A percentile compares a stretch with the other conserved stretches of the same genome.
Conservation (phyloP, 2,113 vertebrate genomes). For the Struthidea cinerea region DNA sequence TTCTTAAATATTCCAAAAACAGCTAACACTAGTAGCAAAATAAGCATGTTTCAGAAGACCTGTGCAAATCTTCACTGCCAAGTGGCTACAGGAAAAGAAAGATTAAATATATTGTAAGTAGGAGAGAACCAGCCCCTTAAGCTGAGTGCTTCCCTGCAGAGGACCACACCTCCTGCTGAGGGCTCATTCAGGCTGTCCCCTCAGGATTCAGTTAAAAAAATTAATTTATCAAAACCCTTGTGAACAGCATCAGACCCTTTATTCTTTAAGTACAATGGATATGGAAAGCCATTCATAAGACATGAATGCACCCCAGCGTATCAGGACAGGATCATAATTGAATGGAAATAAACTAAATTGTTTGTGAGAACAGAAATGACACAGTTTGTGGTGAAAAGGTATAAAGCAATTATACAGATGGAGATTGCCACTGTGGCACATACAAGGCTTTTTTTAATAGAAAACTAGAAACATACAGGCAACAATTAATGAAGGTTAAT, state of each 20-base stretch:
- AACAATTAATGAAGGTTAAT: not conserved
- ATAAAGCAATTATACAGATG: not conserved
- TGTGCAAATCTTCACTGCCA: not conserved
- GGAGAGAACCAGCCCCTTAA: not conserved
- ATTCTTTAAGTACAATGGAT: not conserved
- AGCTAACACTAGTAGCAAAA: not conserved
- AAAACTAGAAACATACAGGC: not conserved
- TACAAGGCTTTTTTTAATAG: not conserved
- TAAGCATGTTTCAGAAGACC: not conserved
- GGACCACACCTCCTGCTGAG: not conserved
- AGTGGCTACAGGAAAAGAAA: not conserved
- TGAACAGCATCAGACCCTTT: not conserved
- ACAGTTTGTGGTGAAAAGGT: not conserved
- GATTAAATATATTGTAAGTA: not conserved
- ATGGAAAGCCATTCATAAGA: not conserved
- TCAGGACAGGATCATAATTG: constrained; percentile 6
- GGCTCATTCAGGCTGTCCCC: not conserved
- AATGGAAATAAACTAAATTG: not conserved
- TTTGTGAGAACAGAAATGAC: not conserved
- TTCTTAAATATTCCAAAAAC: not conserved
- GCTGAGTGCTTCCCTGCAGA: not conserved
- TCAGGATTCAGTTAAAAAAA: not conserved
- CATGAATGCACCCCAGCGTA: not conserved
- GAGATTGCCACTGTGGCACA: not conserved
- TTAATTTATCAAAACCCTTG: not conserved